phyloP scores from a whole-genome alignment of 2,797 vertebrate genomes.

The Neomorphus geoffroyi region DNA sequence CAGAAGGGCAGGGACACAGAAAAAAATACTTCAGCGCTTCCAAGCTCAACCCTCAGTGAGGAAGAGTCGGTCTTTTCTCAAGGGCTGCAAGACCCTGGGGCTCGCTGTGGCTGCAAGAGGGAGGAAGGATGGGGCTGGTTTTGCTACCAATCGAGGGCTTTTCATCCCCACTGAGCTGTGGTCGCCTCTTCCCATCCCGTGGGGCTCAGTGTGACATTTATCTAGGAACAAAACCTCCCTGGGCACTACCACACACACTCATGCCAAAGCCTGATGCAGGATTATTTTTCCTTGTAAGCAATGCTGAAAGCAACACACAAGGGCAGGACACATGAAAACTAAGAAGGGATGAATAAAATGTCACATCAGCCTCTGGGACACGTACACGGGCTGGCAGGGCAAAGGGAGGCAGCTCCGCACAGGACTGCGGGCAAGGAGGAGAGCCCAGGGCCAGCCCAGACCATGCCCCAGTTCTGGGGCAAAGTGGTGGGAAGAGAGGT shows the following conservation, averaged over 20 bases:
- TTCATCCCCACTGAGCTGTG: neutral
- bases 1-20: neutral
- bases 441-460: accelerated
- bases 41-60: neutral
- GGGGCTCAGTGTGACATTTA: neutral
- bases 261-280: neutral
- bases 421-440: neutral
- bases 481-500: neutral
- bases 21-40: accelerated
- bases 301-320: neutral
- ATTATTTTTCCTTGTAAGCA: slow-evolving; percentile 5
- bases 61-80: accelerated
- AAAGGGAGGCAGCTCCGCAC: neutral
- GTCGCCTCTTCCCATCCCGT: neutral
- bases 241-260: neutral
- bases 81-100: neutral
- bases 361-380: neutral
- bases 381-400: accelerated
- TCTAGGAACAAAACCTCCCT: neutral
- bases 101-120: neutral
- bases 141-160: neutral
- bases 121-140: neutral
- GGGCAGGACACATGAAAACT: slow-evolving; percentile 2
- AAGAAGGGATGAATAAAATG: slow-evolving; percentile 32
- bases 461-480: neutral